phyloP scores from a whole-genome alignment of 1,140 invertebrate species.

The Cydia splendana region DNA sequence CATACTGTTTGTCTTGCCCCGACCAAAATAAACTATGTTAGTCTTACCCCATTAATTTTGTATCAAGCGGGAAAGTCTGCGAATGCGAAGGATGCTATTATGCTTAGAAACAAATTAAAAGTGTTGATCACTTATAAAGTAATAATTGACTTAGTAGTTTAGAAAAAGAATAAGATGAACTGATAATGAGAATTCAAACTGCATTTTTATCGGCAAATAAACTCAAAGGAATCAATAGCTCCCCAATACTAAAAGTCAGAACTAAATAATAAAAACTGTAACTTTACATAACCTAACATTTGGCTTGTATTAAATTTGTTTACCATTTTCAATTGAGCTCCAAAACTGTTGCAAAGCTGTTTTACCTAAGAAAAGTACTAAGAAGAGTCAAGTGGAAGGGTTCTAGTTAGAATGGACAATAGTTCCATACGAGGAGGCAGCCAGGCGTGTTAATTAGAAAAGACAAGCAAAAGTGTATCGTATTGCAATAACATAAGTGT shows the following conservation, averaged over 20 bases:
- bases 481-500: background rate
- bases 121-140: no score
- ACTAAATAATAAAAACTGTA: slow-evolving; percentile 3
- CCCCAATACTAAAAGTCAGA: background rate
- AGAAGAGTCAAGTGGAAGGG: background rate
- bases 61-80: no score
- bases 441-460: slow-evolving; percentile 14
- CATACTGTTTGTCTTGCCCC: no score
- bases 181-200: background rate
- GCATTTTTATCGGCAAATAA: background rate
- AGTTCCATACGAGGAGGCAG: background rate
- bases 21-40: no score
- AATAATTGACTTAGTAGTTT: no score
- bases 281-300: background rate
- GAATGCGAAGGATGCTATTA: no score
- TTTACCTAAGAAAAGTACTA: background rate
- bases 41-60: no score
- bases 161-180: no score
- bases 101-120: no score
- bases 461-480: background rate
- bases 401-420: slow-evolving; percentile 12
- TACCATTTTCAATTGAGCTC: slow-evolving; percentile 6
- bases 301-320: background rate
- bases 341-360: background rate
- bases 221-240: background rate